These are phyloP conservation scores for Oreocharis arfaki DNA, from an alignment of 2,113 vertebrate genomes.

Conservation along the genomic window DNA sequence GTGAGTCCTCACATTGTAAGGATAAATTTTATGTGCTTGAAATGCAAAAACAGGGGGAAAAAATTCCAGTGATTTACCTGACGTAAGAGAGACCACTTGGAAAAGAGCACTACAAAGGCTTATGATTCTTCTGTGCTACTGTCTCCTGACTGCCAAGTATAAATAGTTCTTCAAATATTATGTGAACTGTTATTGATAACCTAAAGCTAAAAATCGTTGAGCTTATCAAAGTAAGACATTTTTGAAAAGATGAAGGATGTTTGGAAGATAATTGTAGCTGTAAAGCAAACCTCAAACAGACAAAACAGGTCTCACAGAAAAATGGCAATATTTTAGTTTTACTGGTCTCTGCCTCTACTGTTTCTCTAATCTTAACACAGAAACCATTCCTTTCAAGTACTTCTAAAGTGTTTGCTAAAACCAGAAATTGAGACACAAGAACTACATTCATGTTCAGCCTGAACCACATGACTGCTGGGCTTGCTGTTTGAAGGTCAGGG, in stretches of 20 bases:
- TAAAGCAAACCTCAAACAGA: not conserved
- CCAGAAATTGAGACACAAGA: not conserved
- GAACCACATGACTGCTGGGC: not conserved
- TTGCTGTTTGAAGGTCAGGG: not conserved
- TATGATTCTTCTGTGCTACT: not conserved
- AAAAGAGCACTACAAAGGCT: not conserved
- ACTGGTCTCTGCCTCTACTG: not conserved
- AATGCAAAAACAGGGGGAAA: not conserved
- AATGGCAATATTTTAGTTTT: not conserved
- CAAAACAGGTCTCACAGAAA: not conserved
- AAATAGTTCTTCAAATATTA: not conserved
- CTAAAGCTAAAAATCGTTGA: not conserved
- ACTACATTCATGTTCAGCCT: not conserved
- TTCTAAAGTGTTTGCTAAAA: not conserved
- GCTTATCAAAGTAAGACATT: not conserved
- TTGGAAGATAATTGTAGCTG: not conserved
- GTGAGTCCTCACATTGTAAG: not conserved
- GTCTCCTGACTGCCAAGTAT: not conserved
- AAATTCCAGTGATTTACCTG: not conserved
- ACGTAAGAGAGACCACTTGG: not conserved
- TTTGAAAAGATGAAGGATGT: not conserved
- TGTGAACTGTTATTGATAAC: not conserved
- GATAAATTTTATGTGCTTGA: not conserved
- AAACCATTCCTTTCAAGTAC: not conserved
- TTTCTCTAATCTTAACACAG: not conserved